Conservation (phyloP, 2,797 vertebrate genomes). For the Linurgus olivaceus region DNA sequence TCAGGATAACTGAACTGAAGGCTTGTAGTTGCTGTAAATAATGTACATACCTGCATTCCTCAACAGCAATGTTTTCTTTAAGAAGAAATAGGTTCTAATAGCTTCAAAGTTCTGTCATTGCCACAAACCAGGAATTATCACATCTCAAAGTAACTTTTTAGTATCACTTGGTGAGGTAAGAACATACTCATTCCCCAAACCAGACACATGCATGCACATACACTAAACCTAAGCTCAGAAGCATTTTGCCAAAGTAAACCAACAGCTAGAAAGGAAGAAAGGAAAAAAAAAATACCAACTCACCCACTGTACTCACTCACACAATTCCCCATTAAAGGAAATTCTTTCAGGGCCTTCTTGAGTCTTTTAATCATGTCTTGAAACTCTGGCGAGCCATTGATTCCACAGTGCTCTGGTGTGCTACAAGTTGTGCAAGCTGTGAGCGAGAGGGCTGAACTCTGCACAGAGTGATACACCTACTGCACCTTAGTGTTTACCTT, state of each 20-base stretch:
- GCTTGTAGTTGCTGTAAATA: background rate
- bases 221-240: conserved; percentile 54
- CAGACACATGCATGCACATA: conserved; percentile 46
- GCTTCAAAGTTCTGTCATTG: background rate
- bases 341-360: conserved; percentile 73
- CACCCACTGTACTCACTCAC: conserved; percentile 91
- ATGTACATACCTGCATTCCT: conserved; percentile 7
- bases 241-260: conserved; percentile 53
- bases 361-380: conserved; percentile 75
- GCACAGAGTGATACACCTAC: conserved; percentile 68
- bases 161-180: background rate
- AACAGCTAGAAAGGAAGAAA: conserved; percentile 46
- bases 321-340: conserved; percentile 90
- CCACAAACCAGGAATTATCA: background rate
- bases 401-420: conserved; percentile 65
- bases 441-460: conserved; percentile 64
- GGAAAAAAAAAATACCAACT: conserved; percentile 71
- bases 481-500: conserved; percentile 82
- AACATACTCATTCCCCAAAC: conserved; percentile 30
- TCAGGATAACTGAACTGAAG: conserved; percentile 26
- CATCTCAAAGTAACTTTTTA: background rate
- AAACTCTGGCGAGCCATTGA: conserved; percentile 69
- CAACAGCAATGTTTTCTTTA: background rate
- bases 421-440: conserved; percentile 67
- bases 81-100: background rate